phyloP scores from a whole-genome alignment of 2,888 invertebrate species.

The Sarcophaga variegata region DNA sequence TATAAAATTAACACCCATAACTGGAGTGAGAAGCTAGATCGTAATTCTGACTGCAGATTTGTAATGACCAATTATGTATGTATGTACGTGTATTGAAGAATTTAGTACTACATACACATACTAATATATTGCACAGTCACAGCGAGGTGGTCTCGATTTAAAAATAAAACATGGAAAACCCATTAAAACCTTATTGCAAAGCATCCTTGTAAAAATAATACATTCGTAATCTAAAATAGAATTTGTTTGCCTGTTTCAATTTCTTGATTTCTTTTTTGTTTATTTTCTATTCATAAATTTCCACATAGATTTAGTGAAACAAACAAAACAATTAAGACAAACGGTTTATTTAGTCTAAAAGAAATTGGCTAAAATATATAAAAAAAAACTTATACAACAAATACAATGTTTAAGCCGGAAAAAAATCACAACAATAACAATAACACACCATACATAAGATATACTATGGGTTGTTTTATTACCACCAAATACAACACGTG shows the following conservation, averaged over 20 bases:
- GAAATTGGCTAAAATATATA: constrained; percentile 21
- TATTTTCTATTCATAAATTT: not conserved
- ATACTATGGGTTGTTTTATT: constrained; percentile 32
- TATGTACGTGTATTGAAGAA: too few relatives aligned
- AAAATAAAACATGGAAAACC: not conserved
- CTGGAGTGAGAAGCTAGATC: too few relatives aligned
- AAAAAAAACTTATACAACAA: not conserved
- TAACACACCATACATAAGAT: not conserved
- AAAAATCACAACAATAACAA: not conserved
- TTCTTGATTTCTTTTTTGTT: not conserved
- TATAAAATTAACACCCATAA: too few relatives aligned
- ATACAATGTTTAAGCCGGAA: not conserved
- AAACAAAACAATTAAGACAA: constrained; percentile 28
- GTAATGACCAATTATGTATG: too few relatives aligned
- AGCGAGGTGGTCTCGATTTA: not conserved
- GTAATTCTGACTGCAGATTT: too few relatives aligned
- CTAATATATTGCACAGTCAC: too few relatives aligned
- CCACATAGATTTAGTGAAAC: constrained; percentile 4
- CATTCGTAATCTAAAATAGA: not conserved
- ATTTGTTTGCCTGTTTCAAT: not conserved
- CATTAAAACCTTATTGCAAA: not conserved
- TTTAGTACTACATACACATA: too few relatives aligned
- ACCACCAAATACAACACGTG: constrained; percentile 32
- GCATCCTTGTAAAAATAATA: not conserved
- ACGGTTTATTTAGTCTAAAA: constrained; percentile 9